Percentiles rank a stretch among this genome's conserved stretches.
Conservation (phyloP, 2,888 invertebrate genomes). For the Incurvaria masculella region DNA sequence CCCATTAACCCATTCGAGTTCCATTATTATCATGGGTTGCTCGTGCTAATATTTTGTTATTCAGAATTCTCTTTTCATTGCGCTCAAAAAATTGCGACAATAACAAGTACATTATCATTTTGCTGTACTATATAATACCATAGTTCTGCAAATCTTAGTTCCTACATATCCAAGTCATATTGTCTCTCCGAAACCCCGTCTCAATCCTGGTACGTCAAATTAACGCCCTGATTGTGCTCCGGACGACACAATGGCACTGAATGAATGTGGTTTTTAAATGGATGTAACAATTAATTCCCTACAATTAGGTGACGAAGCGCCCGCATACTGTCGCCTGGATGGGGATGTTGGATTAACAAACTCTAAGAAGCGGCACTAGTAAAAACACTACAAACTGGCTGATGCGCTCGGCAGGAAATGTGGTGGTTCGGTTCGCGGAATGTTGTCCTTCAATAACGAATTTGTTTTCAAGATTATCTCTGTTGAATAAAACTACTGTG, state of each 20-base stretch:
- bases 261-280: constrained; percentile 51
- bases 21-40: too few species aligned
- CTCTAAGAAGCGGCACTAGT: background rate
- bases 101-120: constrained; percentile 6
- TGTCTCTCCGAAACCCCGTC: constrained; percentile 17
- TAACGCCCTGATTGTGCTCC: constrained; percentile 40
- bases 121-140: background rate
- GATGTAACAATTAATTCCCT: constrained; percentile 56
- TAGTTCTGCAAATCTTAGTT: constrained; percentile 6
- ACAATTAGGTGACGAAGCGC: constrained; percentile 49
- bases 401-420: too few species aligned
- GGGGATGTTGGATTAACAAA: background rate
- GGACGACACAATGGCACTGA: constrained; percentile 33
- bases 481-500: too few species aligned
- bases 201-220: constrained; percentile 39
- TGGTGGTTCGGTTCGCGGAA: too few species aligned
- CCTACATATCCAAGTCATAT: constrained; percentile 5
- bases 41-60: too few species aligned
- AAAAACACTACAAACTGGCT: too few species aligned
- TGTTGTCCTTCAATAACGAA: too few species aligned
- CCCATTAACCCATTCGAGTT: too few species aligned
- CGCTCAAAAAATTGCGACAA: too few species aligned
- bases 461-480: too few species aligned
- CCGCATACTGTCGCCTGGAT: constrained; percentile 27
- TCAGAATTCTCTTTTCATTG: too few species aligned